Percentiles rank a stretch among this genome's conserved stretches.
phyloP scores from a whole-genome alignment of 2,888 invertebrate genomes.

The Diachrysia chrysitis region DNA sequence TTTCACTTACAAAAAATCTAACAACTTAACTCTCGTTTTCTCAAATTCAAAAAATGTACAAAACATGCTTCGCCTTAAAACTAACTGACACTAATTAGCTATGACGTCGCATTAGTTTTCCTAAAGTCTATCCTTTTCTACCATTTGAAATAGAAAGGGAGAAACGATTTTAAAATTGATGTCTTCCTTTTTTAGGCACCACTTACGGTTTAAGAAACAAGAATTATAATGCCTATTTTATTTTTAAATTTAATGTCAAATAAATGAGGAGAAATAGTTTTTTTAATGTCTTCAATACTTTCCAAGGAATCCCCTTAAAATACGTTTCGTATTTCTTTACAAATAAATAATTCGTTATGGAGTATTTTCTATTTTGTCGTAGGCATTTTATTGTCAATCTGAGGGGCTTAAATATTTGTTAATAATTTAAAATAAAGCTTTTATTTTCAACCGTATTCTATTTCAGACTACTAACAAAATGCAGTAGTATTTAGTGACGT shows the following conservation, averaged over 20 bases:
- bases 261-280: constrained; percentile 44
- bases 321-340: constrained; percentile 18
- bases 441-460: background rate
- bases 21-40: too few species aligned
- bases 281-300: constrained; percentile 51
- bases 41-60: background rate
- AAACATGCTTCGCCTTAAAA: constrained; percentile 70
- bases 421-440: background rate
- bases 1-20: too few species aligned
- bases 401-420: background rate
- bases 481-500: too few species aligned
- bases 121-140: constrained; percentile 63
- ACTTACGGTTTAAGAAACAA: constrained; percentile 54
- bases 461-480: too few species aligned
- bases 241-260: constrained; percentile 52
- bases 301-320: constrained; percentile 34
- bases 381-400: background rate
- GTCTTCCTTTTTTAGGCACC: constrained; percentile 72
- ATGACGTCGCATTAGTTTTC: constrained; percentile 81
- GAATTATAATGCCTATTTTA: constrained; percentile 46
- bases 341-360: background rate
- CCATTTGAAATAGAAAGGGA: constrained; percentile 61
- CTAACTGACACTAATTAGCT: constrained; percentile 80
- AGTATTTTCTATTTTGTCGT: background rate
- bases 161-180: constrained; percentile 61